Conservation (phyloP, 2,797 vertebrate genomes). For the Xenentodon cancila region DNA sequence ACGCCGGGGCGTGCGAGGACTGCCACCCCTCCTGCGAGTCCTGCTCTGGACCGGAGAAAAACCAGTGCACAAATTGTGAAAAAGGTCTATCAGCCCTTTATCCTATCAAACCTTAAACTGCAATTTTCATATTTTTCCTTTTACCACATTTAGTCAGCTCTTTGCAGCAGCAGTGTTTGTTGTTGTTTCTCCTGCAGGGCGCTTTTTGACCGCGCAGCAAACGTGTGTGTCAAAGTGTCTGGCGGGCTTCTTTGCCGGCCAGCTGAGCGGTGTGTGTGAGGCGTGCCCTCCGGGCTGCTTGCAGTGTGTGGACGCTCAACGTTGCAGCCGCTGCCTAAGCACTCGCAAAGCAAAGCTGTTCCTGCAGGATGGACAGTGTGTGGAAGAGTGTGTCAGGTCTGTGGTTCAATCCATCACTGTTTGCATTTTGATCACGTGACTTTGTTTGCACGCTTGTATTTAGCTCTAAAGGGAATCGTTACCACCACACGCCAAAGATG, state of each 20-base stretch:
- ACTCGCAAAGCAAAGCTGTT: constrained; percentile 61
- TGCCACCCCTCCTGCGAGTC: constrained; percentile 87
- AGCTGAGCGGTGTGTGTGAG: constrained; percentile 68
- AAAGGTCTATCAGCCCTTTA: constrained; percentile 79
- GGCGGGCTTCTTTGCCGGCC: constrained; percentile 66
- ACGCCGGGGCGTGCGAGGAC: constrained; percentile 64
- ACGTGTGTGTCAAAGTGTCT: constrained; percentile 80
- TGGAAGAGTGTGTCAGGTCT: constrained; percentile 80
- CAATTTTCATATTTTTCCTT: constrained; percentile 7
- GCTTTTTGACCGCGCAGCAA: constrained; percentile 74
- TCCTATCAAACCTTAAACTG: constrained; percentile 9
- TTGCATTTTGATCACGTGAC: constrained; percentile 1
- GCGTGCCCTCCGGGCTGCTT: constrained; percentile 75
- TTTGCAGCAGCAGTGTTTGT: constrained; percentile 10
- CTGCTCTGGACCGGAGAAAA: constrained; percentile 80
- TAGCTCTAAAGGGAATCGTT: neutral
- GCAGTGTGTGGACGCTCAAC: constrained; percentile 70
- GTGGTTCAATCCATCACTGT: constrained; percentile 10
- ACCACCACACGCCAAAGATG: too few relatives aligned
- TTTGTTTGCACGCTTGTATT: neutral
- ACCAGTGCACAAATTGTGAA: constrained; percentile 84
- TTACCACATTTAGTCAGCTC: neutral
- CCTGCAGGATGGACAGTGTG: constrained; percentile 79
- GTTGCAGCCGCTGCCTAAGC: constrained; percentile 77
- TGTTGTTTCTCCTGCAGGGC: constrained; percentile 59